phyloP scores from a whole-genome alignment of 2,113 vertebrate genomes.

The Gorilla gorilla region DNA sequence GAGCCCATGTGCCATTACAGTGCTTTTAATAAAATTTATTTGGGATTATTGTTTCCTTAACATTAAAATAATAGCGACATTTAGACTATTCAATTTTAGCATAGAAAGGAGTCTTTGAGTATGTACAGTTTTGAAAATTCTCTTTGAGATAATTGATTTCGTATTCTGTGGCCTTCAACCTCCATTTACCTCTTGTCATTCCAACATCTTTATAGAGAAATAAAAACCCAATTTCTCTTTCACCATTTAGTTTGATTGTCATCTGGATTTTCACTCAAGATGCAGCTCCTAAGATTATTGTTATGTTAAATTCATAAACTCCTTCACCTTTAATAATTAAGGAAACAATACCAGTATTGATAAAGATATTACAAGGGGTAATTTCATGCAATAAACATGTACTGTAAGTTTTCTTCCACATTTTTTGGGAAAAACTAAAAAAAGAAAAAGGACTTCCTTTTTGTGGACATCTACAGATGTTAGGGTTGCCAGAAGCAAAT shows the following conservation, averaged over 20 bases:
- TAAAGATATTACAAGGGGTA: constrained; percentile 72
- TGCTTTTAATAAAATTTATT: constrained; percentile 24
- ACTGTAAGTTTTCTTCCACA: constrained; percentile 79
- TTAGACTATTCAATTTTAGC: constrained; percentile 4
- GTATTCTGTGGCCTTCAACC: constrained; percentile 32
- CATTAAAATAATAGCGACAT: constrained; percentile 1
- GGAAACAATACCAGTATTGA: constrained; percentile 59
- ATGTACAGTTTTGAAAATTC: constrained; percentile 28
- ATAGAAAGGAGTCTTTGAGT: constrained; percentile 22
- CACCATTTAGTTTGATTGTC: neutral
- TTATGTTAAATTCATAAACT: constrained; percentile 67
- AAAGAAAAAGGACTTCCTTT: constrained; percentile 45
- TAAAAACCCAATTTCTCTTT: constrained; percentile 22
- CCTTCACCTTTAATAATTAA: constrained; percentile 72
- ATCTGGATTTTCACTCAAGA: constrained; percentile 46
- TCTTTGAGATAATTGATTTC: neutral
- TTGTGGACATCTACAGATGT: constrained; percentile 60
- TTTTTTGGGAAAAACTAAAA: constrained; percentile 35
- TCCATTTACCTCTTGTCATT: constrained; percentile 30
- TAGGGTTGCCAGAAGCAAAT: constrained; percentile 67
- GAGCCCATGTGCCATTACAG: constrained; percentile 25
- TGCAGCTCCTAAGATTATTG: constrained; percentile 55
- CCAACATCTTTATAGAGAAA: neutral
- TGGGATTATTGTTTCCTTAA: constrained; percentile 15
- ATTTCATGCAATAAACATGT: constrained; percentile 86